These are phyloP conservation scores for Onychomys torridus DNA, from an alignment of 2,797 vertebrate genomes.

Conservation along the genomic window DNA sequence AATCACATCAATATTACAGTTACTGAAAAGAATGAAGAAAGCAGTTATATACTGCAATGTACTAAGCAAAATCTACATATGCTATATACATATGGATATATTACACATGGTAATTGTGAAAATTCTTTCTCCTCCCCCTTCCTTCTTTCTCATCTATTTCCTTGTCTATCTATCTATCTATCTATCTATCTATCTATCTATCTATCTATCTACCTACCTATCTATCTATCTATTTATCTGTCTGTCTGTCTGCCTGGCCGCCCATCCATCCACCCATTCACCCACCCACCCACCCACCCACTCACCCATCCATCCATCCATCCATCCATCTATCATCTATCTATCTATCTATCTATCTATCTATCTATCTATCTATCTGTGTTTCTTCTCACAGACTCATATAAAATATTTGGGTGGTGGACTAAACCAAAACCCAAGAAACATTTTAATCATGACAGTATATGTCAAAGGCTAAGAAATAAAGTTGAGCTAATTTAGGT, in stretches of 20 bases:
- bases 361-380: background rate
- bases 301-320: too few relatives aligned
- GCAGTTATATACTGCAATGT: background rate
- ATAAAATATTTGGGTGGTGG: background rate
- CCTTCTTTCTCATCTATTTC: too few relatives aligned
- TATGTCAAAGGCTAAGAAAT: background rate
- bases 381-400: background rate
- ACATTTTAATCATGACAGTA: background rate
- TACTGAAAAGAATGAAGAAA: constrained; percentile 42
- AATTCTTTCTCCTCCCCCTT: too few relatives aligned
- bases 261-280: too few relatives aligned
- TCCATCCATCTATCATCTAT: too few relatives aligned
- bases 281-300: too few relatives aligned
- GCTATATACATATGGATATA: background rate
- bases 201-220: too few relatives aligned
- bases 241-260: too few relatives aligned
- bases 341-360: too few relatives aligned
- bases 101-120: background rate
- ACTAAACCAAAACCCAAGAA: background rate
- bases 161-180: background rate
- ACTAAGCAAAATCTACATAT: background rate
- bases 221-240: too few relatives aligned
- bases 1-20: background rate
- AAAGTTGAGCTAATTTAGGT: background rate
- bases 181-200: background rate